Conservation (phyloP, 2,113 vertebrate genomes). For the Callorhinus ursinus region DNA sequence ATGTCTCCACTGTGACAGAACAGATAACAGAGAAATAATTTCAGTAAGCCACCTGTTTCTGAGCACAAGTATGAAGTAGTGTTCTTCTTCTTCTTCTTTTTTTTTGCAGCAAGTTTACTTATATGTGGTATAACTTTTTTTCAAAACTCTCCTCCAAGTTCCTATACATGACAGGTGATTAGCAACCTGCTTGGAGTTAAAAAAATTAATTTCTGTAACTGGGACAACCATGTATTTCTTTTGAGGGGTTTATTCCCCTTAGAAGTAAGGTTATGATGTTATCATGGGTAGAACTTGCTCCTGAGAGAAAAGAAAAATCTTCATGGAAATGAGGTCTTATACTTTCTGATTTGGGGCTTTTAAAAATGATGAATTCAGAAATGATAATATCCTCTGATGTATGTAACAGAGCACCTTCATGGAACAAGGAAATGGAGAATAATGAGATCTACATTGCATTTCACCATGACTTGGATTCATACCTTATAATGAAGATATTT, state of each 20-base stretch:
- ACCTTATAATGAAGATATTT: background rate
- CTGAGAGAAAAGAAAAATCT: constrained; percentile 14
- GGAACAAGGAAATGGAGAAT: background rate
- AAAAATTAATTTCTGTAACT: constrained; percentile 55
- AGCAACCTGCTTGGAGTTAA: background rate
- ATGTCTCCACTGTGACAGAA: constrained; percentile 71
- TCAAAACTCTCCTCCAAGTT: background rate
- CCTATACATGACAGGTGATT: background rate
- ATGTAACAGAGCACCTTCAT: background rate
- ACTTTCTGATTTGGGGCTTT: constrained; percentile 20
- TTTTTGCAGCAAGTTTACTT: constrained; percentile 6
- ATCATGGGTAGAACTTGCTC: background rate
- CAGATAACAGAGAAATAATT: constrained; percentile 62
- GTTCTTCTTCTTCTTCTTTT: background rate
- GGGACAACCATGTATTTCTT: background rate
- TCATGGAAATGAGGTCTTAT: background rate
- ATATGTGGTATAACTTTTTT: background rate
- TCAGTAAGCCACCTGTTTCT: constrained; percentile 23
- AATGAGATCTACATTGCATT: background rate
- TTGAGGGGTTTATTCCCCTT: constrained; percentile 35
- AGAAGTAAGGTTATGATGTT: background rate
- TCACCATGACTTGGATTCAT: background rate
- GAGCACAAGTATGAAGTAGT: constrained; percentile 33
- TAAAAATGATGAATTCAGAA: background rate
- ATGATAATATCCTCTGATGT: background rate